These are phyloP conservation scores for Sebastiscus tertius DNA, from an alignment of 2,797 vertebrate genomes.

Conservation along the genomic window DNA sequence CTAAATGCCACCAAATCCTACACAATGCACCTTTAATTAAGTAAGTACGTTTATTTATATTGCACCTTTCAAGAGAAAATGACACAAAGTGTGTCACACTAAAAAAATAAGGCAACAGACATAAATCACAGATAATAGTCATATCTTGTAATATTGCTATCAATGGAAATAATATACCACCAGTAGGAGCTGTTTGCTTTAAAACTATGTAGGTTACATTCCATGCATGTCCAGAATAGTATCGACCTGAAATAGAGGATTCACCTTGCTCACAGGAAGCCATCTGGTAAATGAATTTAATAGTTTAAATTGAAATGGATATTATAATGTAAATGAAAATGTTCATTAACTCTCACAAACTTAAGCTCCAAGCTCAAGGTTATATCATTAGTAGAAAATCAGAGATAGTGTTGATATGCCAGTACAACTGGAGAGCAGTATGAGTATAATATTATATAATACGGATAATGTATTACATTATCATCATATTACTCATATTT, in stretches of 20 bases:
- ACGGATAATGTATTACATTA: neutral
- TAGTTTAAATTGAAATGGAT: neutral
- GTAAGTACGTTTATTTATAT: neutral
- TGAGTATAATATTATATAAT: neutral
- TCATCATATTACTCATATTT: neutral
- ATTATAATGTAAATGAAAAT: neutral
- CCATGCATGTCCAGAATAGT: neutral
- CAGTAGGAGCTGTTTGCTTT: neutral
- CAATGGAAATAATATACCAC: neutral
- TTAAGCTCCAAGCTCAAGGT: neutral
- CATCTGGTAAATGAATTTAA: too few species aligned
- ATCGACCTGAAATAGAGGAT: neutral
- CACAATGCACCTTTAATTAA: neutral
- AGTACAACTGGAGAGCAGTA: neutral
- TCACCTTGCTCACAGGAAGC: neutral
- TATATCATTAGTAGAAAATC: neutral
- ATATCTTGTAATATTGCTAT: neutral
- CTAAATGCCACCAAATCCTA: too few species aligned
- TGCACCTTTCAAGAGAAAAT: neutral
- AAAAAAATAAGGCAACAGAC: neutral
- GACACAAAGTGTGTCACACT: neutral
- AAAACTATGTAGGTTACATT: neutral
- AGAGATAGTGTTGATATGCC: neutral
- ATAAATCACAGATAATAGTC: neutral
- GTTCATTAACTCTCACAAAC: neutral